Evolutionary conservation across 1,140 invertebrate genomes (phyloP).

Genomic region (Habropoda laboriosa): DNA sequence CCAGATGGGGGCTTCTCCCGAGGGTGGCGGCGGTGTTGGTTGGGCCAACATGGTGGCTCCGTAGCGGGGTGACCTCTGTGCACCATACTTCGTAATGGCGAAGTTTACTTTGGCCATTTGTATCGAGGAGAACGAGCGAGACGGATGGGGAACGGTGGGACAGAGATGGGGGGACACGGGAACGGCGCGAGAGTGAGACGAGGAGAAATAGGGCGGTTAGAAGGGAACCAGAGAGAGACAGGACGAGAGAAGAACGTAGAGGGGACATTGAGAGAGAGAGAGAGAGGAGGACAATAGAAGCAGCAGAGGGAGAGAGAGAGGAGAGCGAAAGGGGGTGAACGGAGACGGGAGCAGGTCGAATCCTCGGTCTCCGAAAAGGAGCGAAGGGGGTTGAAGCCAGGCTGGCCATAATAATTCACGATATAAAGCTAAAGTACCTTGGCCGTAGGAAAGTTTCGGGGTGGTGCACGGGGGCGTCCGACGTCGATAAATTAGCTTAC

Average conservation of each 20-base stretch:
- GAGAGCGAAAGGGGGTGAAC: too few relatives aligned
- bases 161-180: not conserved
- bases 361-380: conserved; percentile 54
- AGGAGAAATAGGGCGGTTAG: conserved; percentile 5
- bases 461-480: conserved; percentile 40
- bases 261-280: too few relatives aligned
- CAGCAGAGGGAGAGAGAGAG: not conserved
- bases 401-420: conserved; percentile 78
- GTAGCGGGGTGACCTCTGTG: conserved; percentile 63
- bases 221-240: not conserved
- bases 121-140: conserved; percentile 65
- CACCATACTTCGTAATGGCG: conserved; percentile 76
- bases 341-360: conserved; percentile 35
- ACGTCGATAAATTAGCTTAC: conserved; percentile 72
- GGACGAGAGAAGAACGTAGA: not conserved
- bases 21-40: conserved; percentile 55
- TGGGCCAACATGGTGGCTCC: conserved; percentile 65
- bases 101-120: conserved; percentile 80
- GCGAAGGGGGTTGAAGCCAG: conserved; percentile 54
- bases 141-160: conserved; percentile 6
- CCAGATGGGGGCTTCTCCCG: conserved; percentile 60
- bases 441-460: conserved; percentile 63
- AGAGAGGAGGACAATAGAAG: not conserved
- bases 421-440: conserved; percentile 78
- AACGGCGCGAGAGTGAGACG: conserved; percentile 18